Percentiles rank a stretch among this genome's conserved stretches.
These are phyloP conservation scores for Oreortyx pictus DNA, from an alignment of 2,797 vertebrate species.

Conservation along the genomic window DNA sequence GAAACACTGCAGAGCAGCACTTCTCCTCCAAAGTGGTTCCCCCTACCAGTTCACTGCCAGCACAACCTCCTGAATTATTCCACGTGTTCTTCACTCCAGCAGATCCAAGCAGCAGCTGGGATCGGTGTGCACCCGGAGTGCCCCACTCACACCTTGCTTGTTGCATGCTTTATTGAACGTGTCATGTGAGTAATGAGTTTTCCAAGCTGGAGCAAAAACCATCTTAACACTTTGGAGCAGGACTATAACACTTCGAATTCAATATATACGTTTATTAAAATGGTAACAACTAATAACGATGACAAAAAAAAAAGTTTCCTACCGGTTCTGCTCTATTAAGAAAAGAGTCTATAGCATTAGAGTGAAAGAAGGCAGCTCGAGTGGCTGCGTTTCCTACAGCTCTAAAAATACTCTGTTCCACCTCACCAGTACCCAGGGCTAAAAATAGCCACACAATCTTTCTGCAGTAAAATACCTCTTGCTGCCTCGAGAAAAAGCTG, in stretches of 20 bases:
- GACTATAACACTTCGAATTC: neutral
- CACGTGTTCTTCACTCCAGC: neutral
- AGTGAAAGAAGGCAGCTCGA: neutral
- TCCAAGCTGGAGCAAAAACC: neutral
- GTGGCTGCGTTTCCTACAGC: slow-evolving; percentile 70
- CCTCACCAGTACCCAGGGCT: slow-evolving; percentile 72
- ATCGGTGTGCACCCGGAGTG: neutral
- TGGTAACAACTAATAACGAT: neutral
- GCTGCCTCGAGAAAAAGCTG: slow-evolving; percentile 47
- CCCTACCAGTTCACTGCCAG: neutral
- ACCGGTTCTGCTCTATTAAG: neutral
- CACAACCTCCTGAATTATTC: neutral
- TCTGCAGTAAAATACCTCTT: slow-evolving; percentile 64
- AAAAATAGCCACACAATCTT: slow-evolving; percentile 78
- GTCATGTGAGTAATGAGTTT: neutral
- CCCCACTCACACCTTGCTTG: neutral
- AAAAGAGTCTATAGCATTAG: neutral
- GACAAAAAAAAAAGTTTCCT: neutral
- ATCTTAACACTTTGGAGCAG: neutral
- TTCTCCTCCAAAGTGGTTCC: neutral
- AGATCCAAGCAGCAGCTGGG: neutral
- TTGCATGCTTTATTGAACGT: neutral
- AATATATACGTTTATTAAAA: accelerated
- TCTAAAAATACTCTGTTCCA: slow-evolving; percentile 74
- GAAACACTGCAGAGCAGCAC: neutral